Evolutionary conservation across 2,113 vertebrate species (phyloP).

Genomic region (Corythornis cristatus): DNA sequence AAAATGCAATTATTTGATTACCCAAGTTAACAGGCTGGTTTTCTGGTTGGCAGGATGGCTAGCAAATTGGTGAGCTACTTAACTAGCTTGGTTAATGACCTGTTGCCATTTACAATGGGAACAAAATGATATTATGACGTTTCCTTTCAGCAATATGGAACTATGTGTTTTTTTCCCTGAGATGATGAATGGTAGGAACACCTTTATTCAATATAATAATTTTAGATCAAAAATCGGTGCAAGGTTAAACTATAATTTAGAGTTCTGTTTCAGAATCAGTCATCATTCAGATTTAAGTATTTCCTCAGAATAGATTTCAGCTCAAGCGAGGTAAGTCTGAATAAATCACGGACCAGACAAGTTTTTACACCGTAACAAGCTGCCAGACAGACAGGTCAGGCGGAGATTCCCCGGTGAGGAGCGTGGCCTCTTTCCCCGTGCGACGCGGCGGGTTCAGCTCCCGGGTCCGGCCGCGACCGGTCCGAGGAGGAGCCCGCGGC

Average conservation of each 20-base stretch:
- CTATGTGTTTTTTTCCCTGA: not conserved
- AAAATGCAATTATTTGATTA: slow-evolving; percentile 19
- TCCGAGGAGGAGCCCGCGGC: not conserved
- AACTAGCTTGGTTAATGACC: slow-evolving; percentile 43
- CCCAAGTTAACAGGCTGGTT: not conserved
- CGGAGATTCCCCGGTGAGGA: not conserved
- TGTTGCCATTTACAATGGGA: not conserved
- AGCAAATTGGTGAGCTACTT: slow-evolving; percentile 26
- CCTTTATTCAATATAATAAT: not conserved
- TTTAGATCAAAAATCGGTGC: not conserved
- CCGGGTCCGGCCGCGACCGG: no score
- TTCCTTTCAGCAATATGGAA: not conserved
- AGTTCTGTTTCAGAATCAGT: not conserved
- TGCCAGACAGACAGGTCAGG: not conserved
- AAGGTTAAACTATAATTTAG: not conserved
- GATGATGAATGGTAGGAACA: not conserved
- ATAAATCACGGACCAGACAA: not conserved
- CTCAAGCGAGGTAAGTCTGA: not conserved
- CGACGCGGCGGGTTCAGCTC: accelerated
- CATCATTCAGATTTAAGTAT: not conserved
- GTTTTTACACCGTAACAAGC: accelerated
- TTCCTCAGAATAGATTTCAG: not conserved
- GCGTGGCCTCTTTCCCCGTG: accelerated
- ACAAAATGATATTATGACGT: not conserved
- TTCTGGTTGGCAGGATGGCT: slow-evolving; percentile 18